phyloP scores from a whole-genome alignment of 2,113 vertebrate species.

The Chlorodrepanis virens region DNA sequence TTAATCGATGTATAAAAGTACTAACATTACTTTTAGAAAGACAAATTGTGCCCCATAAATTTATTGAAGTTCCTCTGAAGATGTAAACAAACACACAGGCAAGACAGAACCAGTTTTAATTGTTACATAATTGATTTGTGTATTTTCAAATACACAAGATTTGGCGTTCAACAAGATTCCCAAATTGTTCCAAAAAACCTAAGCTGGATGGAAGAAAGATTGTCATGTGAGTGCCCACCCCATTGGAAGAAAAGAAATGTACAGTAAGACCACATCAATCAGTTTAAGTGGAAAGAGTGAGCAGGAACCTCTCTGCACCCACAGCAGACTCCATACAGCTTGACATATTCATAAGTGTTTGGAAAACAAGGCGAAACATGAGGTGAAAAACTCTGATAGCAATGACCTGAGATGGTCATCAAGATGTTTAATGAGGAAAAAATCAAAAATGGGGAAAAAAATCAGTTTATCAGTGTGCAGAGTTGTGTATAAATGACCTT shows the following conservation, averaged over 20 bases:
- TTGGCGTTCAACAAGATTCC: not conserved
- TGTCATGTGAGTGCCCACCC: not conserved
- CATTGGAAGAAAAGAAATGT: not conserved
- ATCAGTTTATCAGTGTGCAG: not conserved
- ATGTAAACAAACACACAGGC: not conserved
- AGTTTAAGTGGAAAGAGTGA: not conserved
- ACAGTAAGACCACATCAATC: not conserved
- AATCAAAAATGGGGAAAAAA: not conserved
- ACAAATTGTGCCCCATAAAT: not conserved
- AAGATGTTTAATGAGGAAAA: not conserved
- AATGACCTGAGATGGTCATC: not conserved
- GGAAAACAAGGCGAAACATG: not conserved
- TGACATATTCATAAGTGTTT: not conserved
- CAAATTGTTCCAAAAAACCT: not conserved
- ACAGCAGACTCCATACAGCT: not conserved
- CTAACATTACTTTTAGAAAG: not conserved
- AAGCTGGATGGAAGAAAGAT: not conserved
- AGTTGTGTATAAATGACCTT: not conserved
- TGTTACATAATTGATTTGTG: accelerated
- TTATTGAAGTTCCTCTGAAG: not conserved
- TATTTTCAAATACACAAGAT: not conserved
- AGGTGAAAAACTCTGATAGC: not conserved
- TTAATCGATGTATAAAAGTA: not conserved
- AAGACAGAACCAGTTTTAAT: not conserved
- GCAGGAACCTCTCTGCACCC: not conserved